Conservation (phyloP, 2,113 vertebrate genomes). For the Grantiella picta region DNA sequence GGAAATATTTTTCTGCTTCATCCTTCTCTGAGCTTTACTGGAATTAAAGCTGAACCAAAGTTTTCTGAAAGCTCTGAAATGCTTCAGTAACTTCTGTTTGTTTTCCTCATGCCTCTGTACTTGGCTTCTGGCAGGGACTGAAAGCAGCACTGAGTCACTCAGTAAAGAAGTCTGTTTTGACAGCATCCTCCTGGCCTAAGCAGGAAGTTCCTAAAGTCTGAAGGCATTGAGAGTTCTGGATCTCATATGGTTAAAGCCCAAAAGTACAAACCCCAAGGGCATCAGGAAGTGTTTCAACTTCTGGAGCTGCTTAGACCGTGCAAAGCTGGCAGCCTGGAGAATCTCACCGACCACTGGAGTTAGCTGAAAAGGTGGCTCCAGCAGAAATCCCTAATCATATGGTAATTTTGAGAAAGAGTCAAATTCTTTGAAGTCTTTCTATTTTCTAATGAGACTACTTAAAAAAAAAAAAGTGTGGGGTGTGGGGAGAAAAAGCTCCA, state of each 20-base stretch:
- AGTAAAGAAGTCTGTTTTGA: constrained; percentile 56
- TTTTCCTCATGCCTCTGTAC: constrained; percentile 51
- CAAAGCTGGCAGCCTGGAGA: not conserved
- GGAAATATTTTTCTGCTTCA: constrained; percentile 26
- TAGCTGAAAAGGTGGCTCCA: not conserved
- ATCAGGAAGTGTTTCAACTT: not conserved
- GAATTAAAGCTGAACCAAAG: constrained; percentile 46
- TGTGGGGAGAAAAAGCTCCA: not conserved
- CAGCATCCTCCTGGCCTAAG: not conserved
- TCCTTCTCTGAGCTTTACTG: constrained; percentile 32
- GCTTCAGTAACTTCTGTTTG: constrained; percentile 54
- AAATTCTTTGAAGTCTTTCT: constrained; percentile 22
- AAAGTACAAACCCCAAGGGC: not conserved
- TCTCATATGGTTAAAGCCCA: not conserved
- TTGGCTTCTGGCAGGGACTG: constrained; percentile 50
- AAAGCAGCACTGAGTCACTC: constrained; percentile 57
- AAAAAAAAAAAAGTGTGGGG: not conserved
- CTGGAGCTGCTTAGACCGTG: not conserved
- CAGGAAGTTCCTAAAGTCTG: constrained; percentile 19
- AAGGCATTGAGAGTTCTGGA: not conserved
- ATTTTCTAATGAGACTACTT: not conserved
- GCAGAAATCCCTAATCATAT: not conserved
- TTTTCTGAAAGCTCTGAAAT: constrained; percentile 60
- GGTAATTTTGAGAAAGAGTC: not conserved
- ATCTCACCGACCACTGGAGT: not conserved